Base-by-base conservation (phyloP, 64 coral and sea anemone species). In the Montipora sp. region DNA sequence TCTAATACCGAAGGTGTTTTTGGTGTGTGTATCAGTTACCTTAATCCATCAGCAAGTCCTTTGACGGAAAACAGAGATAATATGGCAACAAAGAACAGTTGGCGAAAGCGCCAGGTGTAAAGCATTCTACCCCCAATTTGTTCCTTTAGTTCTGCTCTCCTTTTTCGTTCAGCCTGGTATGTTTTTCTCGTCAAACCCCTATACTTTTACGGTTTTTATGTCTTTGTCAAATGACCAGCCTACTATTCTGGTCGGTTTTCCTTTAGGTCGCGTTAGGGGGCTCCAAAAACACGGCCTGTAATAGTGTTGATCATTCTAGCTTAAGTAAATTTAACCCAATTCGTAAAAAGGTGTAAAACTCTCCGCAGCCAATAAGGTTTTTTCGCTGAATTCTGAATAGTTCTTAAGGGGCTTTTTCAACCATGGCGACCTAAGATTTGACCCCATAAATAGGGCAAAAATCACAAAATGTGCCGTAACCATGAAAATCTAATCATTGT, bases 311-410 rank as follows among this genome's bases (percentile, higher is more conserved):
- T 7, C 60, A 16, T 50, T 85, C 49, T 11, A 4, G 18, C 19
- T 9, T 68, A 84, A 85, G 82, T 72, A 70, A 85, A 85, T 85
- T 85, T 85, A 85, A 85, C 82, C 16, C 82, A 45, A 71, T 14
- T 71, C 20, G 49, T 63, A 71, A 70, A 49, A 57, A 63, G 57
- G 13, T 46, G 3, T 57, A 5, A 46, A 10, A 23, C 24, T 19
- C 19, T 21, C 16, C 2, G 48, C 82, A 21, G 19, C 82, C 82
- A 85, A 85, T 85, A 22, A 72, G 65, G 46, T 50, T 85, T 70
- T 7, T n/a, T 15, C 24, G 0, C 59, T 69, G 60, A 69, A 48
- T 19, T 61, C 14, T 48, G 71, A 13, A 85, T 85, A 5, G 61
- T 85, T 85, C 66, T 7, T 20, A 85, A n/a, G 3, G 3, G n/a